These are phyloP conservation scores for Paradoxurus hermaphroditus DNA, from an alignment of 2,113 vertebrate genomes.

Conservation along the genomic window DNA sequence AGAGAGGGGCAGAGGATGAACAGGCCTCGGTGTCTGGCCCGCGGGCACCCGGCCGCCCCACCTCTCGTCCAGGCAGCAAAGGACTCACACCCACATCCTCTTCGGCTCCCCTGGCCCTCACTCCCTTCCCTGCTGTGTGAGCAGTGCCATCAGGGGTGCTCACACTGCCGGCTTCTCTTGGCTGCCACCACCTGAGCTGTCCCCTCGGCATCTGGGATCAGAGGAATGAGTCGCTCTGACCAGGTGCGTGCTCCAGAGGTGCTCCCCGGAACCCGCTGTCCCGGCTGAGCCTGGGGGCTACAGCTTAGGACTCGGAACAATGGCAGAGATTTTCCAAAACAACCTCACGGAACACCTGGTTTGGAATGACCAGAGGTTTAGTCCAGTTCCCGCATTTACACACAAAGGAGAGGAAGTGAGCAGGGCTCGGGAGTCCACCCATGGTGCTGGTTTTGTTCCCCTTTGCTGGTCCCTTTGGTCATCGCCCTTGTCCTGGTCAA, in stretches of 20 bases:
- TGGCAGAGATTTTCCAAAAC: background rate
- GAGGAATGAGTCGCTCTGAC: background rate
- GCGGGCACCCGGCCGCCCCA: rapidly evolving
- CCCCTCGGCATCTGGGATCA: background rate
- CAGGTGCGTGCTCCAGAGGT: background rate
- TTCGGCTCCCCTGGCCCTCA: background rate
- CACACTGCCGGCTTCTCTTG: background rate
- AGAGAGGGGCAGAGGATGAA: background rate
- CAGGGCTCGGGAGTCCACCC: background rate
- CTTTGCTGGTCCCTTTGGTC: background rate
- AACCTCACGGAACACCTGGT: background rate
- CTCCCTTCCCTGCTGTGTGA: background rate
- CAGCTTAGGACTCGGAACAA: background rate
- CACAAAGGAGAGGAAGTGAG: background rate
- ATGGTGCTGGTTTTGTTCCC: background rate
- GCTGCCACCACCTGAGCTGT: background rate
- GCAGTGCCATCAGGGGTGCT: background rate
- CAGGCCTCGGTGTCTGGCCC: background rate
- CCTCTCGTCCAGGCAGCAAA: background rate
- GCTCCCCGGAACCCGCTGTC: background rate
- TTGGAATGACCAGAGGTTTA: background rate
- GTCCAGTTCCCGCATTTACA: background rate
- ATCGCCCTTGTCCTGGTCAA: background rate
- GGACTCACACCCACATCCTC: background rate
- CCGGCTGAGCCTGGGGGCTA: background rate